Percentiles rank a stretch among this genome's conserved stretches.
These are phyloP conservation scores for Rhinoraja longicauda DNA, from an alignment of 2,797 vertebrate species.

Conservation along the genomic window DNA sequence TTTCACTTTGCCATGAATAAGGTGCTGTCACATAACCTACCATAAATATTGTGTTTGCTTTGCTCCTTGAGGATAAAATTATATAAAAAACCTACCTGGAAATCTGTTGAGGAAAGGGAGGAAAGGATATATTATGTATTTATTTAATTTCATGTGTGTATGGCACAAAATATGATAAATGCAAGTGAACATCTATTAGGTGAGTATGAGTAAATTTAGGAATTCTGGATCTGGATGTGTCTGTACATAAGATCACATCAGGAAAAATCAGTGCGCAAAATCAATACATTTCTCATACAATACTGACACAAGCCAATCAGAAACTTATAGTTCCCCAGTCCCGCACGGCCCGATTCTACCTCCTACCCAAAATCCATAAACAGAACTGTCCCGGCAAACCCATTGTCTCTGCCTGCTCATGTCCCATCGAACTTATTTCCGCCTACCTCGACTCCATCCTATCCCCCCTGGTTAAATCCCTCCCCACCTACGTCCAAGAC, in stretches of 20 bases:
- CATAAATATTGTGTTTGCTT: neutral
- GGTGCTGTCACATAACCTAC: constrained; percentile 19
- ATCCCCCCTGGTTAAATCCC: too few relatives aligned
- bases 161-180: constrained; percentile 11
- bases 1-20: constrained; percentile 37
- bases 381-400: too few relatives aligned
- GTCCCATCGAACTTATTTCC: too few relatives aligned
- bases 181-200: neutral
- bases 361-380: too few relatives aligned
- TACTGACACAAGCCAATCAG: neutral
- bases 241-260: neutral
- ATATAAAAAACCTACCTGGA: constrained; percentile 16
- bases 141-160: constrained; percentile 28
- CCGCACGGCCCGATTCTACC: too few relatives aligned
- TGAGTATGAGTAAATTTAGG: neutral
- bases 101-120: neutral
- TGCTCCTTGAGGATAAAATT: neutral
- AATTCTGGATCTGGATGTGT: neutral
- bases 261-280: neutral
- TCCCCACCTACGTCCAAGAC: too few relatives aligned
- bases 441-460: too few relatives aligned
- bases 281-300: neutral
- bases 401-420: too few relatives aligned
- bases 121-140: constrained; percentile 21
- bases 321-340: too few relatives aligned